Conservation (phyloP, 2,797 vertebrate genomes). For the Sebastes vulpes region DNA sequence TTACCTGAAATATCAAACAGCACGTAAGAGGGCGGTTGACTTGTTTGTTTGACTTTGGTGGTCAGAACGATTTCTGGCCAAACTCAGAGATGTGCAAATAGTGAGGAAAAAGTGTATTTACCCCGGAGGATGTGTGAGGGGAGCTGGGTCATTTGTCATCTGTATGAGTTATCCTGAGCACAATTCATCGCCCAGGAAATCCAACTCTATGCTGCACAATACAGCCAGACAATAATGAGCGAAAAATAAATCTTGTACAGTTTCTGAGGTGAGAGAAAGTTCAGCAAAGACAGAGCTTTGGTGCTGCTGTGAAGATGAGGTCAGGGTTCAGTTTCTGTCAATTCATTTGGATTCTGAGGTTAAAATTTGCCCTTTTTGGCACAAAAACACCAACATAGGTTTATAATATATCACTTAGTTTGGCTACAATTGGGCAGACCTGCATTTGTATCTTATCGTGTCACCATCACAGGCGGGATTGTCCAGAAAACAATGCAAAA, state of each 20-base stretch:
- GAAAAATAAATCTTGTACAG: slow-evolving; percentile 5
- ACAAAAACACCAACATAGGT: neutral
- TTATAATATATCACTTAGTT: neutral
- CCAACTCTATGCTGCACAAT: slow-evolving; percentile 42
- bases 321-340: neutral
- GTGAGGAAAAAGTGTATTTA: slow-evolving; percentile 34
- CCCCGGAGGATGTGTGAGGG: slow-evolving; percentile 39
- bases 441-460: slow-evolving; percentile 32
- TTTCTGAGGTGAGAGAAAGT: slow-evolving; percentile 35
- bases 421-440: slow-evolving; percentile 3
- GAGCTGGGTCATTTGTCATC: slow-evolving; percentile 38
- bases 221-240: slow-evolving; percentile 22
- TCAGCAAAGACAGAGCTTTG: slow-evolving; percentile 5
- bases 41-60: slow-evolving; percentile 82
- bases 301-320: neutral
- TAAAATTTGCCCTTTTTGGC: neutral
- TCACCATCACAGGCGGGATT: slow-evolving; percentile 31
- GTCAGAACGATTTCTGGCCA: slow-evolving; percentile 56
- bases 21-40: slow-evolving; percentile 71
- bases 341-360: neutral
- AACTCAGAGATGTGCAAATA: slow-evolving; percentile 35
- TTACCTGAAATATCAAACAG: slow-evolving; percentile 84
- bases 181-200: slow-evolving; percentile 28
- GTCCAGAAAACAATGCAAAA: slow-evolving; percentile 47
- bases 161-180: slow-evolving; percentile 18